These are phyloP conservation scores for Argyrosomus regius DNA, from an alignment of 2,797 vertebrate species.

Conservation along the genomic window DNA sequence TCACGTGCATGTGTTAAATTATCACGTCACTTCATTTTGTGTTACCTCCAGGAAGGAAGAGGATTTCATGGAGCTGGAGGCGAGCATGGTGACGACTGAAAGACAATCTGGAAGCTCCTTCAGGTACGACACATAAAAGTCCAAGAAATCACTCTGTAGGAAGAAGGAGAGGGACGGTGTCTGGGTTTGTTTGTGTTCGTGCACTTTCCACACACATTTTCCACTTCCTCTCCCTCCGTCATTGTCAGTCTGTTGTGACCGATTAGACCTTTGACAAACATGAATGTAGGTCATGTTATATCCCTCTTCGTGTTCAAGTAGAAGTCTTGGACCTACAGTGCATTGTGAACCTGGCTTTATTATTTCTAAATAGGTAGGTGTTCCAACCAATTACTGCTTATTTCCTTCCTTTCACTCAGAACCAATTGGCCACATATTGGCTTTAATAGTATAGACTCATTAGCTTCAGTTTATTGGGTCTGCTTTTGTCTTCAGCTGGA, in stretches of 20 bases:
- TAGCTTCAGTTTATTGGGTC: neutral
- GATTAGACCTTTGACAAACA: neutral
- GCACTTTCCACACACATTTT: neutral
- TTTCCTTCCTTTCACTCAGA: conserved; percentile 45
- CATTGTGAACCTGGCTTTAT: neutral
- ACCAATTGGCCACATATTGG: conserved; percentile 26
- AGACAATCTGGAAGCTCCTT: conserved; percentile 96
- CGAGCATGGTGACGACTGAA: conserved; percentile 88
- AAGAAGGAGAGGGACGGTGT: neutral
- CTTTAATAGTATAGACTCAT: conserved; percentile 34
- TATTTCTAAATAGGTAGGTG: conserved; percentile 13
- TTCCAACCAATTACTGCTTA: conserved; percentile 28
- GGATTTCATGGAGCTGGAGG: conserved; percentile 73
- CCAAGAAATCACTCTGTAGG: conserved; percentile 94
- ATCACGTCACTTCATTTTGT: neutral
- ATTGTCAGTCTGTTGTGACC: neutral
- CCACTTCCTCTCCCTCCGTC: neutral
- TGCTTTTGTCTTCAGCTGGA: conserved; percentile 2
- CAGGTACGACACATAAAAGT: conserved; percentile 95
- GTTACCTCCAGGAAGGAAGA: conserved; percentile 81
- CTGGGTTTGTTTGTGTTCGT: neutral
- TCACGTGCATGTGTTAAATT: neutral
- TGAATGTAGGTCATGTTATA: neutral
- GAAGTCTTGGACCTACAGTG: neutral
- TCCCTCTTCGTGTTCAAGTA: neutral